These are phyloP conservation scores for Puffinus mauretanicus DNA, from an alignment of 2,113 vertebrate genomes.

Conservation along the genomic window DNA sequence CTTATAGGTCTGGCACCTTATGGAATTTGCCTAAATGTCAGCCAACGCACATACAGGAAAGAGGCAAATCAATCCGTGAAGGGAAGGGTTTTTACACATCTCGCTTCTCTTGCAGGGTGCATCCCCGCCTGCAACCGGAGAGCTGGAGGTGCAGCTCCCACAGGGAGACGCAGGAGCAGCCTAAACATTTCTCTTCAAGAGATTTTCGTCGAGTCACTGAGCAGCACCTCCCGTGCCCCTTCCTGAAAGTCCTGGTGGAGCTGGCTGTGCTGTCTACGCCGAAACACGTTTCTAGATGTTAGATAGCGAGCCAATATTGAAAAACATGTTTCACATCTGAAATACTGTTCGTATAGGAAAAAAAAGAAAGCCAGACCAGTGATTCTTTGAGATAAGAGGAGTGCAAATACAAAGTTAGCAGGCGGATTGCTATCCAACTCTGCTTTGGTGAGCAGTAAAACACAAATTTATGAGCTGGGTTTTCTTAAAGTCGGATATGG, in stretches of 20 bases:
- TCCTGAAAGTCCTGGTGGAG: background rate
- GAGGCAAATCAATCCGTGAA: background rate
- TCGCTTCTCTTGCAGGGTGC: background rate
- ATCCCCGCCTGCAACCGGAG: accelerated
- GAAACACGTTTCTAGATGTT: background rate
- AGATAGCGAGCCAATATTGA: background rate
- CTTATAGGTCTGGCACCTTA: background rate
- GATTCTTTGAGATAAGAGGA: background rate
- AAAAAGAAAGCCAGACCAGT: background rate
- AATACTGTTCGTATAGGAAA: background rate
- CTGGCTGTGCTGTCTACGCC: accelerated
- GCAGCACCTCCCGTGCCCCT: background rate
- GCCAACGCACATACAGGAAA: background rate
- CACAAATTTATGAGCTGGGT: conserved; percentile 74
- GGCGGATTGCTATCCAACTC: background rate
- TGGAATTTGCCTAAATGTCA: background rate
- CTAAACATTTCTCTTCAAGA: background rate
- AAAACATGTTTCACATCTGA: background rate
- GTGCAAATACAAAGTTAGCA: conserved; percentile 10
- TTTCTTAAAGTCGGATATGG: conserved; percentile 74
- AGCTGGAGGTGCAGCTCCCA: background rate
- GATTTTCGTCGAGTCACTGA: background rate
- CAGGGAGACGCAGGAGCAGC: background rate
- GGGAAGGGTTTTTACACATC: background rate
- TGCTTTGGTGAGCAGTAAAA: conserved; percentile 65